Evolutionary conservation across 92 coral and sea anemone species (phyloP).

Genomic region (Epizoanthus rinbou): DNA sequence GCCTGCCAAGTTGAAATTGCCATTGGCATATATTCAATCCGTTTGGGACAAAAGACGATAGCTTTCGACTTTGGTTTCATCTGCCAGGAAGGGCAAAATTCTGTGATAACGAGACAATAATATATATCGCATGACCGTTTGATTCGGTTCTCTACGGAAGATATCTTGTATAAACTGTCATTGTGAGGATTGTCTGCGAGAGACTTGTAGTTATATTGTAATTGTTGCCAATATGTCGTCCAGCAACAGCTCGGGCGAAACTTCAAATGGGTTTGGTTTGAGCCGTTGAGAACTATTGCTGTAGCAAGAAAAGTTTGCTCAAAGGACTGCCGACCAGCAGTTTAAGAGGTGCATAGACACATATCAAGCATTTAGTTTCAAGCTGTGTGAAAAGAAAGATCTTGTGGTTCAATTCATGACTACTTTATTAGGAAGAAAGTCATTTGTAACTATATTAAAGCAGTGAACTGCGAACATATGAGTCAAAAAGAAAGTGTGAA

Average conservation of each 20-base stretch:
- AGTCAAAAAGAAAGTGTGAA: conserved; percentile 69
- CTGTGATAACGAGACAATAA: conserved; percentile 1
- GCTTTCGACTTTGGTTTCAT: background rate
- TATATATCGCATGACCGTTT: background rate
- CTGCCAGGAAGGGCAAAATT: background rate
- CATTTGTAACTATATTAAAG: conserved; percentile 9
- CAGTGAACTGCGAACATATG: conserved; percentile 50
- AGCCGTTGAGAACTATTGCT: conserved; percentile 32
- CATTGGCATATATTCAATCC: background rate
- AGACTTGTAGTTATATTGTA: too few relatives aligned
- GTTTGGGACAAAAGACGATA: background rate
- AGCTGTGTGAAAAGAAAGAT: background rate
- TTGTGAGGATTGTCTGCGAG: background rate
- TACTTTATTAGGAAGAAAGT: conserved; percentile 19
- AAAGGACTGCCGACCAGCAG: background rate
- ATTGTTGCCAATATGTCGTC: conserved; percentile 17
- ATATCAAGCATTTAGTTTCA: background rate
- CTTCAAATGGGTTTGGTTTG: conserved; percentile 62
- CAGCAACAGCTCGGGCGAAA: conserved; percentile 71
- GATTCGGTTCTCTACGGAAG: conserved; percentile 23
- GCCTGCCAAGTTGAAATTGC: background rate
- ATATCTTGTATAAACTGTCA: background rate
- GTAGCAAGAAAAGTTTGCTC: background rate
- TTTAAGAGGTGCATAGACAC: background rate
- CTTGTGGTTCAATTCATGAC: conserved; percentile 10